Conservation (phyloP, 2,113 vertebrate genomes). For the Charina bottae region DNA sequence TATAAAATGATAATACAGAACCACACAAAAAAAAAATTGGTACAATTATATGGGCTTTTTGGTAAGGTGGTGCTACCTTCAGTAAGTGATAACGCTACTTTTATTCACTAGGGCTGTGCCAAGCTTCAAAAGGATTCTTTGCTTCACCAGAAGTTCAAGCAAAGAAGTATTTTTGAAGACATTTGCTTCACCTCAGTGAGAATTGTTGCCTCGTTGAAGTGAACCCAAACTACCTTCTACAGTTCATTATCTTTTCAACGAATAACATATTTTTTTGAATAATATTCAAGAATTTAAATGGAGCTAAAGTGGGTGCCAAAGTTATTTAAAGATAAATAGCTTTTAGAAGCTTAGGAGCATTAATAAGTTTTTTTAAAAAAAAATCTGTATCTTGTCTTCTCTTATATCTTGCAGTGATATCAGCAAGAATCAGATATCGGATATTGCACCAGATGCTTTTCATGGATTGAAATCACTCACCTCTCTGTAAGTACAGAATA, state of each 20-base stretch:
- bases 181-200: background rate
- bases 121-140: background rate
- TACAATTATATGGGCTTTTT: background rate
- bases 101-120: background rate
- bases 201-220: background rate
- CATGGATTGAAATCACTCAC: constrained; percentile 95
- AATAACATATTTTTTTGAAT: background rate
- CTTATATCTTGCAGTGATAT: constrained; percentile 85
- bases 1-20: background rate
- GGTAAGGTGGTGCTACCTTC: background rate
- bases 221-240: background rate
- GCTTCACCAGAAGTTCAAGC: background rate
- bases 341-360: background rate
- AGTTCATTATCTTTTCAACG: background rate
- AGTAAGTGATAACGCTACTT: background rate
- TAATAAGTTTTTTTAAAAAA: background rate
- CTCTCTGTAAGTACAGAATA: constrained; percentile 89
- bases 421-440: constrained; percentile 99
- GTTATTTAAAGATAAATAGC: background rate
- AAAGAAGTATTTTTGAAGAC: background rate
- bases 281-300: constrained; percentile 3
- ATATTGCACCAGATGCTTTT: constrained; percentile 95
- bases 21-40: background rate
- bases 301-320: background rate
- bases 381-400: constrained; percentile 20